Conservation (phyloP, 2,888 invertebrate species). For the Leucozona laternaria region DNA sequence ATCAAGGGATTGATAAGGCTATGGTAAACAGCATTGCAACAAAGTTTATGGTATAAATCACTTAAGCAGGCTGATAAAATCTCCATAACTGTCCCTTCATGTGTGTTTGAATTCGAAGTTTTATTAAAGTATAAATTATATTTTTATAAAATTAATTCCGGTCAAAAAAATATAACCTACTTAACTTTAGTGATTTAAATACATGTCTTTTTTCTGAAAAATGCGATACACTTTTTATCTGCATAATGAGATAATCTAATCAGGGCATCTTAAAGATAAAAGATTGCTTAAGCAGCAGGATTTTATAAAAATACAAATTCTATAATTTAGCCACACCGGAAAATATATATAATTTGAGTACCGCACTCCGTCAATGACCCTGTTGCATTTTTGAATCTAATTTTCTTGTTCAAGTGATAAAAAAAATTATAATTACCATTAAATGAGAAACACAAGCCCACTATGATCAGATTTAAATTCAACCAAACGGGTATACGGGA, state of each 20-base stretch:
- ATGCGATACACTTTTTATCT: neutral
- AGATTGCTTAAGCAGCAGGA: neutral
- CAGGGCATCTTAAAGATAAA: neutral
- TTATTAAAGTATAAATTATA: neutral
- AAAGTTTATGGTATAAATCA: neutral
- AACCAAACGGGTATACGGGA: neutral
- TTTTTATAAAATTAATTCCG: neutral
- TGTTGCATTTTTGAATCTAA: conserved; percentile 20
- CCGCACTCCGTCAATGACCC: conserved; percentile 20
- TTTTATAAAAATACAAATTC: neutral
- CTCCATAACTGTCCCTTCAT: neutral
- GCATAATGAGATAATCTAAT: neutral
- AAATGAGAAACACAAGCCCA: conserved; percentile 33
- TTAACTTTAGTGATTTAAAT: neutral
- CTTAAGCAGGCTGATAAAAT: neutral
- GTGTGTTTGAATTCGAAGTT: neutral
- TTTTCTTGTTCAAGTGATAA: conserved; percentile 23
- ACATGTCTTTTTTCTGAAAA: neutral
- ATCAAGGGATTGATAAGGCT: neutral
- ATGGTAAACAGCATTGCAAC: neutral
- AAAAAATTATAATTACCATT: conserved; percentile 62
- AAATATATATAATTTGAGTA: conserved; percentile 2
- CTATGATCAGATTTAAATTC: neutral
- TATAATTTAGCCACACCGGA: conserved; percentile 32
- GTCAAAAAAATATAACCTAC: neutral